Conservation (phyloP, 2,888 invertebrate genomes). For the Apodemia duryi region DNA sequence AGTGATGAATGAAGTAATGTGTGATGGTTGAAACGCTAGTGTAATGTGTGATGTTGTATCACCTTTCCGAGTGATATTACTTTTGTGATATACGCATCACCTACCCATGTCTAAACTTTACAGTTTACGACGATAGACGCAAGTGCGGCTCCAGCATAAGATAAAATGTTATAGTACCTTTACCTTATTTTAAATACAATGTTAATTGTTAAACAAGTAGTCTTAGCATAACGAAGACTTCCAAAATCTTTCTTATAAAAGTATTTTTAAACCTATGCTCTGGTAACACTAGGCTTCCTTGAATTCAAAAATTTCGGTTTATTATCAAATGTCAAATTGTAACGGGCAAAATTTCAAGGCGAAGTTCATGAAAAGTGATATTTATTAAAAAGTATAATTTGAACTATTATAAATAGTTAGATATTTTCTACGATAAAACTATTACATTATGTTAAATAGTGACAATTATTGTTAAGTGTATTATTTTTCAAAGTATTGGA, state of each 20-base stretch:
- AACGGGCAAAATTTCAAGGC: constrained; percentile 40
- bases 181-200: too few species aligned
- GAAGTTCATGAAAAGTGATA: constrained; percentile 3
- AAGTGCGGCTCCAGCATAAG: too few species aligned
- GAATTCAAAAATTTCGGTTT: constrained; percentile 69
- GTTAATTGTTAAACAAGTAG: too few species aligned
- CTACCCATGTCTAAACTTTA: too few species aligned
- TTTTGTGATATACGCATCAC: too few species aligned
- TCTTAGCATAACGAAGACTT: too few species aligned
- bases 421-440: constrained; percentile 16
- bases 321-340: constrained; percentile 37
- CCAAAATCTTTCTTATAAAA: background rate
- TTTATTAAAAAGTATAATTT: constrained; percentile 22
- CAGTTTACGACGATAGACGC: too few species aligned
- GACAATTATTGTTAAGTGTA: constrained; percentile 28
- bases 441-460: constrained; percentile 26
- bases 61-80: too few species aligned
- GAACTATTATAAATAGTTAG: constrained; percentile 9
- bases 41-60: too few species aligned
- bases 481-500: constrained; percentile 31
- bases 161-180: too few species aligned
- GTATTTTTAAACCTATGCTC: background rate
- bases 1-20: too few species aligned
- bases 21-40: too few species aligned
- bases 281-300: constrained; percentile 15